Conservation (phyloP, 2,888 invertebrate species). For the Formica aserva region DNA sequence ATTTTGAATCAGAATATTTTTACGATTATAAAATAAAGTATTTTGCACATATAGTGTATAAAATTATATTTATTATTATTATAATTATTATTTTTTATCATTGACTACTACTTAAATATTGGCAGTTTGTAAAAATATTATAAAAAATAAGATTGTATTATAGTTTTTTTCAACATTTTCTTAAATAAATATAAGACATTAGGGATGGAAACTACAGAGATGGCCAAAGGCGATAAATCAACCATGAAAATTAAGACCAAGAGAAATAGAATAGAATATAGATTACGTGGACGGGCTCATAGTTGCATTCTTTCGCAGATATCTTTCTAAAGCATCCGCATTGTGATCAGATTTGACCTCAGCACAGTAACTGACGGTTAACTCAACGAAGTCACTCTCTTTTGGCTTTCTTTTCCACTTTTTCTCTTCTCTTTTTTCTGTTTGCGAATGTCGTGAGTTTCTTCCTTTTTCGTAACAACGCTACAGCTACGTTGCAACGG, state of each 20-base stretch:
- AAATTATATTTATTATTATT: neutral
- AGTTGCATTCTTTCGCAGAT: neutral
- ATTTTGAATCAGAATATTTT: neutral
- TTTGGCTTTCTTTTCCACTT: slow-evolving; percentile 41
- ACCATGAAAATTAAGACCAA: neutral
- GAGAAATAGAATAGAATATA: neutral
- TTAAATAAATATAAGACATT: slow-evolving; percentile 15
- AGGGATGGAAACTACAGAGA: neutral
- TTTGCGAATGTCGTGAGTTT: slow-evolving; percentile 35
- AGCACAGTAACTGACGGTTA: slow-evolving; percentile 27
- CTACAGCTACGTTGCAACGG: slow-evolving; percentile 38
- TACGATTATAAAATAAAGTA: neutral
- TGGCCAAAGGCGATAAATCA: neutral
- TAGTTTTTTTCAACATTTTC: neutral
- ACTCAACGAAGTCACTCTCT: slow-evolving; percentile 49
- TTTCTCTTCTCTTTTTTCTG: slow-evolving; percentile 19
- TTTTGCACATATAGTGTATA: neutral
- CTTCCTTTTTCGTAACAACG: slow-evolving; percentile 51
- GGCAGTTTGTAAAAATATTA: neutral
- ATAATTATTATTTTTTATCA: neutral
- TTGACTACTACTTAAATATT: neutral
- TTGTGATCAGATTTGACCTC: slow-evolving; percentile 1
- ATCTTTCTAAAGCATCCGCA: slow-evolving; percentile 16
- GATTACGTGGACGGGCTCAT: neutral
- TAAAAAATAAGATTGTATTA: neutral